These are phyloP conservation scores for Cheiracanthium punctorium DNA, from an alignment of 2,888 invertebrate species.

Conservation along the genomic window DNA sequence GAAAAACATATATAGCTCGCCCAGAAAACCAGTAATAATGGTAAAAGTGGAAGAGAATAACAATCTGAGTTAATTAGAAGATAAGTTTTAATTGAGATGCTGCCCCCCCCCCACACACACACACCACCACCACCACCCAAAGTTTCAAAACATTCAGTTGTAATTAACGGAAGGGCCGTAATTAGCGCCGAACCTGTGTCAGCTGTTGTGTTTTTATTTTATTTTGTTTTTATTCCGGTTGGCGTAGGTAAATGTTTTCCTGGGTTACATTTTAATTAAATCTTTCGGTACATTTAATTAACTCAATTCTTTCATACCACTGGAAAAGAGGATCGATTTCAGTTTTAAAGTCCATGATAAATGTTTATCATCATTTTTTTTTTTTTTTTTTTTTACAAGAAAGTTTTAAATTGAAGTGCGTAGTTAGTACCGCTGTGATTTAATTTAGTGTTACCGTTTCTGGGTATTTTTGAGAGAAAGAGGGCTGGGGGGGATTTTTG, in stretches of 20 bases:
- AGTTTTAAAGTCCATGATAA: neutral
- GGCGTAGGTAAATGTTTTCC: slow-evolving; percentile 10
- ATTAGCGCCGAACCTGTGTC: slow-evolving; percentile 5
- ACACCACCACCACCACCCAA: too few relatives aligned
- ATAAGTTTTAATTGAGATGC: slow-evolving; percentile 15
- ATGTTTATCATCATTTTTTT: too few relatives aligned
- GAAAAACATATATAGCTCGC: neutral
- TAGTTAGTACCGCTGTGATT: neutral
- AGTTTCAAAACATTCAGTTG: slow-evolving; percentile 4
- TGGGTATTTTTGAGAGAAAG: neutral
- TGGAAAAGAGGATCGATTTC: neutral
- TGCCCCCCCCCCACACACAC: neutral
- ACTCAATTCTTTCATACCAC: slow-evolving; percentile 4
- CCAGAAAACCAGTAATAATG: neutral
- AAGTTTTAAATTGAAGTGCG: neutral
- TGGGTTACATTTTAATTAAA: slow-evolving; percentile 2
- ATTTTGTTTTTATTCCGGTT: neutral
- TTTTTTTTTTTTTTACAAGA: too few relatives aligned
- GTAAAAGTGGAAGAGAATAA: neutral
- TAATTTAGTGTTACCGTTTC: neutral
- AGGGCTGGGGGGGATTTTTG: neutral
- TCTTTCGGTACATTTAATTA: slow-evolving; percentile 10
- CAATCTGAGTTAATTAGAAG: slow-evolving; percentile 10
- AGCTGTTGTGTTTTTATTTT: neutral
- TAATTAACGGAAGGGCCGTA: neutral